Evolutionary conservation across 2,797 vertebrate species (phyloP).

Genomic region (Pantherophis alleghaniensis): DNA sequence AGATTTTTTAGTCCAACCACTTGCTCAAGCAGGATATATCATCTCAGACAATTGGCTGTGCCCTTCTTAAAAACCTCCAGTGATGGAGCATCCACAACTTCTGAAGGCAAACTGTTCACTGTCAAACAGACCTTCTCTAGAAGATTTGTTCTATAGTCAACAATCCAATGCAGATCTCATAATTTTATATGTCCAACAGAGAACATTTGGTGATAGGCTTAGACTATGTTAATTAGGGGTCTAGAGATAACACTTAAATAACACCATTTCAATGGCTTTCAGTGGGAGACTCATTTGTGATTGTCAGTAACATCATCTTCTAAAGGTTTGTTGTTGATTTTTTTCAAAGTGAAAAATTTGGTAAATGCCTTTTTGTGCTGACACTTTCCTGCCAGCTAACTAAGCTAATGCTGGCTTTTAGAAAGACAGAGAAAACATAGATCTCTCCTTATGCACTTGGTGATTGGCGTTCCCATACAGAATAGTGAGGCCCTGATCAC

Average conservation of each 20-base stretch:
- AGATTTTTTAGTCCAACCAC: too few species aligned
- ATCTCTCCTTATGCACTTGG: too few species aligned
- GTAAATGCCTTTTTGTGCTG: background rate
- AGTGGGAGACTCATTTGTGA: too few species aligned
- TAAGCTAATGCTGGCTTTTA: too few species aligned
- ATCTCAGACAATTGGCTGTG: too few species aligned
- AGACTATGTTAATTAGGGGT: background rate
- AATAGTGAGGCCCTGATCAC: too few species aligned
- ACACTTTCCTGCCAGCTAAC: background rate
- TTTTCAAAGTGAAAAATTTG: background rate
- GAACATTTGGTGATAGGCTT: background rate
- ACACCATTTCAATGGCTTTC: background rate
- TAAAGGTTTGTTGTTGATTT: background rate
- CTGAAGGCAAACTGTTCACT: too few species aligned
- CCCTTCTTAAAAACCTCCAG: too few species aligned
- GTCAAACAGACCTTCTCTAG: background rate
- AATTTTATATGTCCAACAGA: background rate
- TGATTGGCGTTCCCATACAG: too few species aligned
- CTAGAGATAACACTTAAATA: background rate
- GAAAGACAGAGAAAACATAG: too few species aligned
- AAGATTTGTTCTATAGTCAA: background rate
- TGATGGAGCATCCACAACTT: too few species aligned
- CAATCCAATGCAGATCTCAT: background rate
- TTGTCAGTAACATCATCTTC: background rate
- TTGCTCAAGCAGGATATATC: too few species aligned